phyloP scores from a whole-genome alignment of 2,888 invertebrate species.

The Dryobotodes eremita region DNA sequence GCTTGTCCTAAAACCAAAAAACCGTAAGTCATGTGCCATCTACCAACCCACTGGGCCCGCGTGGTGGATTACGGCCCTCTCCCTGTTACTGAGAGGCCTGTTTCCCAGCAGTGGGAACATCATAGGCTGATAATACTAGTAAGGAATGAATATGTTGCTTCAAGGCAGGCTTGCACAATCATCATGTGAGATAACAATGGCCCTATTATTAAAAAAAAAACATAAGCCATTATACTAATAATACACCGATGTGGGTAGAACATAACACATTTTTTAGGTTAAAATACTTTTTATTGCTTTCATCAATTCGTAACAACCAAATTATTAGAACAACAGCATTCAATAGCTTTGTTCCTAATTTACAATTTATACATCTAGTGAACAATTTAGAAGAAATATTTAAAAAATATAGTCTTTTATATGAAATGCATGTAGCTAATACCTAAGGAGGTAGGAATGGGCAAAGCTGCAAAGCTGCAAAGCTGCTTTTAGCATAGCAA shows the following conservation, averaged over 20 bases:
- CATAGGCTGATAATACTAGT: background rate
- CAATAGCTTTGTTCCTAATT: slow-evolving; percentile 42
- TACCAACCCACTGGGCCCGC: too few species aligned
- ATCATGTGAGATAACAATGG: background rate
- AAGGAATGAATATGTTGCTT: too few species aligned
- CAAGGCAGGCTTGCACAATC: too few species aligned
- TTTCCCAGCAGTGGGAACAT: background rate
- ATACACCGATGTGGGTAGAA: background rate
- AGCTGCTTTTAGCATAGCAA: slow-evolving; percentile 45
- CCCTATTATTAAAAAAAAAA: too few species aligned
- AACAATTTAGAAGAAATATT: slow-evolving; percentile 58
- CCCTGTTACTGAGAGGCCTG: background rate
- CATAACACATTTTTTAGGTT: slow-evolving; percentile 33
- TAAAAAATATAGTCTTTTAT: slow-evolving; percentile 50
- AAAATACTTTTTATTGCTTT: slow-evolving; percentile 65
- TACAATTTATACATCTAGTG: slow-evolving; percentile 60
- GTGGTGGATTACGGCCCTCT: background rate
- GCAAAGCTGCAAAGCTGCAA: slow-evolving; percentile 43
- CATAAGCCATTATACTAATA: background rate
- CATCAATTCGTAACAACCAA: slow-evolving; percentile 63
- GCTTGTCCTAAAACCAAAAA: background rate
- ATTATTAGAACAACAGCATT: slow-evolving; percentile 47
- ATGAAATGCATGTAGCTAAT: slow-evolving; percentile 49
- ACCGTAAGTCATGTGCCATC: too few species aligned
- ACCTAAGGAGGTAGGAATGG: slow-evolving; percentile 46